Evolutionary conservation across 2,888 invertebrate genomes (phyloP).

Genomic region (Physocephala rufipes): DNA sequence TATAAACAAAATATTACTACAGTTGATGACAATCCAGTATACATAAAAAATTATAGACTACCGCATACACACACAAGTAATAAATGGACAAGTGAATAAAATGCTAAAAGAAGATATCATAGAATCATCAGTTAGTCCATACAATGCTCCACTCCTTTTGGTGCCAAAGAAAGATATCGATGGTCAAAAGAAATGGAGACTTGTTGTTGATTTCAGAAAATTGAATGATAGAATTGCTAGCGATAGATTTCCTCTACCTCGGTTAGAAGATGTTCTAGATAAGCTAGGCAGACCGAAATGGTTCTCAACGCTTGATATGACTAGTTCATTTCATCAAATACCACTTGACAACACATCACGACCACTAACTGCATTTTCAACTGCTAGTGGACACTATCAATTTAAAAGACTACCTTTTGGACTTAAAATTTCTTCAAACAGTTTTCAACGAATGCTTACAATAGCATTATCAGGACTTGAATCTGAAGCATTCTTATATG

Average conservation of each 20-base stretch:
- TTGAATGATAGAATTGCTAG: slow-evolving; percentile 21
- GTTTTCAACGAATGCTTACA: no score
- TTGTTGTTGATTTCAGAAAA: slow-evolving; percentile 19
- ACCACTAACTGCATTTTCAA: slow-evolving; percentile 14
- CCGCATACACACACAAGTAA: slow-evolving; percentile 6
- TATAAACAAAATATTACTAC: not conserved
- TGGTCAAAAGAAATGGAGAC: slow-evolving; percentile 32
- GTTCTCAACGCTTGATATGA: slow-evolving; percentile 40
- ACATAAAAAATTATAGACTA: slow-evolving; percentile 15
- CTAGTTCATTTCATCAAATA: slow-evolving; percentile 38
- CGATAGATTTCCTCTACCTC: slow-evolving; percentile 31
- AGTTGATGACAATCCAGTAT: slow-evolving; percentile 9
- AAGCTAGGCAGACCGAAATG: slow-evolving; percentile 38
- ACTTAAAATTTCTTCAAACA: slow-evolving; percentile 41
- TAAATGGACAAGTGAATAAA: slow-evolving; percentile 27
- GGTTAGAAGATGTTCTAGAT: slow-evolving; percentile 35
- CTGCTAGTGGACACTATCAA: slow-evolving; percentile 32
- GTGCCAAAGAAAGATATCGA: slow-evolving; percentile 39
- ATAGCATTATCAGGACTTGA: no score
- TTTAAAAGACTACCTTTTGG: slow-evolving; percentile 41
- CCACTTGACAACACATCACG: slow-evolving; percentile 19
- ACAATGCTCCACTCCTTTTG: slow-evolving; percentile 41
- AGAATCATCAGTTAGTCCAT: slow-evolving; percentile 34
- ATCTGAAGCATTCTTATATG: no score
- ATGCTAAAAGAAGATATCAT: slow-evolving; percentile 36